phyloP scores from a whole-genome alignment of 2,888 invertebrate genomes.

The Ophraella communa region DNA sequence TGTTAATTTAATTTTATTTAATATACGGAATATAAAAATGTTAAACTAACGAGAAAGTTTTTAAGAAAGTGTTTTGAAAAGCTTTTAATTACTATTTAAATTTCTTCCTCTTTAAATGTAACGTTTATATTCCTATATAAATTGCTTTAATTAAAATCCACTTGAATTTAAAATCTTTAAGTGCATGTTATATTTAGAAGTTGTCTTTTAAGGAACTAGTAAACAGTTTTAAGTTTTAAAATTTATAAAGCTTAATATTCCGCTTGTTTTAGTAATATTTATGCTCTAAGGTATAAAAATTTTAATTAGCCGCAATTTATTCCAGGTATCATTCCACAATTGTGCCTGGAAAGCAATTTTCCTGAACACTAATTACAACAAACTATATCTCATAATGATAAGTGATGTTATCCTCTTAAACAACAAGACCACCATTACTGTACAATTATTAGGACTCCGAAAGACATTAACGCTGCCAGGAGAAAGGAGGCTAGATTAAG shows the following conservation, averaged over 20 bases:
- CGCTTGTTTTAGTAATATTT: not conserved
- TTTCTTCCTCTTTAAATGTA: too few species aligned
- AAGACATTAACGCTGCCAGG: not conserved
- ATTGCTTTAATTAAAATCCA: too few species aligned
- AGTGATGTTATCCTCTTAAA: constrained; percentile 3
- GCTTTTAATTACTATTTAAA: too few species aligned
- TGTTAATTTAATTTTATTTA: too few species aligned
- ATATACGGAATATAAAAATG: too few species aligned
- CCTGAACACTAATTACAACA: constrained; percentile 1
- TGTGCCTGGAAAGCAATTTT: not conserved
- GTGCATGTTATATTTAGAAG: too few species aligned
- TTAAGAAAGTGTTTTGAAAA: too few species aligned
- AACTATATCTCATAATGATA: constrained; percentile 5
- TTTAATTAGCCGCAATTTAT: not conserved
- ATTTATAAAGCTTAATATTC: not conserved
- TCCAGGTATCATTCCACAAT: not conserved
- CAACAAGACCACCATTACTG: constrained; percentile 7
- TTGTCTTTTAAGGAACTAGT: too few species aligned
- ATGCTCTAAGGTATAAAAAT: not conserved
- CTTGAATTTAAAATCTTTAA: too few species aligned
- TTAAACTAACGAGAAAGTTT: too few species aligned
- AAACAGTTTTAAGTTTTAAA: too few species aligned
- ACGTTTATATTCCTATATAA: too few species aligned
- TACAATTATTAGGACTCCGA: constrained; percentile 1
- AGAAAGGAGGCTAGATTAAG: not conserved